Conservation (phyloP, 1,140 invertebrate genomes). For the Bombus breviceps region DNA sequence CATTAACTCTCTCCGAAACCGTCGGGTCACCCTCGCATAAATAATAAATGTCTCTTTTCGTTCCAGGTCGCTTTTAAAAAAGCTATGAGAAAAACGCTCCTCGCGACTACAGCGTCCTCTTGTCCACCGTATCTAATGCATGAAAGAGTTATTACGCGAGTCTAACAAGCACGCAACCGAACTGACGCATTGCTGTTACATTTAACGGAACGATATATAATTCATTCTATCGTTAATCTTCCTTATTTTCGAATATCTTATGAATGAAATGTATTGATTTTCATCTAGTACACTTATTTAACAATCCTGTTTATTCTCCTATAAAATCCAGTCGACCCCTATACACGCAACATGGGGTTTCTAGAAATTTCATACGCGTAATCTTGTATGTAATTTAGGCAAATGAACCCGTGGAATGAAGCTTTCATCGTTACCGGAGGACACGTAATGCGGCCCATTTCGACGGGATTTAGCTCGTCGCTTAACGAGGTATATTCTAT, state of each 20-base stretch:
- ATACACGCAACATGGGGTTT: too few species aligned
- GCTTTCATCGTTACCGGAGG: conserved; percentile 7
- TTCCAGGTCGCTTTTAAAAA: conserved; percentile 56
- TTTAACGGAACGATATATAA: not conserved
- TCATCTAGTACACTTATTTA: not conserved
- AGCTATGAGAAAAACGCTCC: conserved; percentile 35
- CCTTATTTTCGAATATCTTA: not conserved
- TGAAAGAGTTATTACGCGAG: conserved; percentile 40
- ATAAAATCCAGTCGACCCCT: not conserved
- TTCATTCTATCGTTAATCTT: not conserved
- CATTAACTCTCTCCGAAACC: conserved; percentile 67
- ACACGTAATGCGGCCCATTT: conserved; percentile 14
- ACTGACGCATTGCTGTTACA: not conserved
- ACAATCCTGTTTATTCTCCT: not conserved
- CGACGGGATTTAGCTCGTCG: not conserved
- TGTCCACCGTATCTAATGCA: conserved; percentile 23
- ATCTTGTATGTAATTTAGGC: conserved; percentile 26
- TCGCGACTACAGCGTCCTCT: not conserved
- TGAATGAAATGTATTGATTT: not conserved
- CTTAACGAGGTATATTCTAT: conserved; percentile 41
- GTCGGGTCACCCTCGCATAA: conserved; percentile 57
- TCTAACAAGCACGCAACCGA: not conserved
- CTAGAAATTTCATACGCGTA: not conserved
- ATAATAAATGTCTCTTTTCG: conserved; percentile 64
- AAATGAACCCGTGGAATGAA: not conserved